Conservation (phyloP, 1,140 invertebrate genomes). For the Medauroidea extradentata region DNA sequence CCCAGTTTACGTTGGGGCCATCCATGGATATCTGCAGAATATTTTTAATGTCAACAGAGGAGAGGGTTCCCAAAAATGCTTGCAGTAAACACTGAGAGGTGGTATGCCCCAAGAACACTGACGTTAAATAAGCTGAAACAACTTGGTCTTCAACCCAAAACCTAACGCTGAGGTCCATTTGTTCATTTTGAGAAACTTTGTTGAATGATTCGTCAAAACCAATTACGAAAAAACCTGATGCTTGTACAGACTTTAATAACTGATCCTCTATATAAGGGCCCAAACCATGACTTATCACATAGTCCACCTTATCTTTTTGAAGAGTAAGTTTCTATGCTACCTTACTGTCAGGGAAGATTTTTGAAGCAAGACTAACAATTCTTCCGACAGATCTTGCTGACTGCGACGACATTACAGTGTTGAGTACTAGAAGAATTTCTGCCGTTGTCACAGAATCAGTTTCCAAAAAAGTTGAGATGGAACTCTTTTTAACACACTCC, state of each 20-base stretch:
- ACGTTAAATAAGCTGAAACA: constrained; percentile 20
- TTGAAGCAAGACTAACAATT: constrained; percentile 10
- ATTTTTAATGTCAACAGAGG: constrained; percentile 3
- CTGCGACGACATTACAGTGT: too few species aligned
- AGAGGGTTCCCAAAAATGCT: constrained; percentile 9
- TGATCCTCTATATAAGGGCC: constrained; percentile 21
- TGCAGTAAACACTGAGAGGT: constrained; percentile 19
- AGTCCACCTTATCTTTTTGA: constrained; percentile 22
- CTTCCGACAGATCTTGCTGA: too few species aligned
- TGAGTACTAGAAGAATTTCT: too few species aligned
- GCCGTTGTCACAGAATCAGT: too few species aligned
- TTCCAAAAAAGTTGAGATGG: too few species aligned
- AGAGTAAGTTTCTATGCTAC: constrained; percentile 23
- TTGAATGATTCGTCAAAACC: constrained; percentile 25
- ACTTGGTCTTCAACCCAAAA: constrained; percentile 18
- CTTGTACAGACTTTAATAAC: constrained; percentile 4
- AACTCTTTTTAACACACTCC: too few species aligned
- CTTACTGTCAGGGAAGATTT: constrained; percentile 20
- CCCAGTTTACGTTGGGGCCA: constrained; percentile 21
- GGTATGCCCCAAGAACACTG: constrained; percentile 15
- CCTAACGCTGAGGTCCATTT: constrained; percentile 17
- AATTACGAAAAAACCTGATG: constrained; percentile 9
- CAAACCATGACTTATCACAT: constrained; percentile 16
- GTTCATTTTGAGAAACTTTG: constrained; percentile 17
- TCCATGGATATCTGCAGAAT: constrained; percentile 12